Evolutionary conservation across 2,888 invertebrate genomes (phyloP).

Genomic region (Miltochrista miniata): DNA sequence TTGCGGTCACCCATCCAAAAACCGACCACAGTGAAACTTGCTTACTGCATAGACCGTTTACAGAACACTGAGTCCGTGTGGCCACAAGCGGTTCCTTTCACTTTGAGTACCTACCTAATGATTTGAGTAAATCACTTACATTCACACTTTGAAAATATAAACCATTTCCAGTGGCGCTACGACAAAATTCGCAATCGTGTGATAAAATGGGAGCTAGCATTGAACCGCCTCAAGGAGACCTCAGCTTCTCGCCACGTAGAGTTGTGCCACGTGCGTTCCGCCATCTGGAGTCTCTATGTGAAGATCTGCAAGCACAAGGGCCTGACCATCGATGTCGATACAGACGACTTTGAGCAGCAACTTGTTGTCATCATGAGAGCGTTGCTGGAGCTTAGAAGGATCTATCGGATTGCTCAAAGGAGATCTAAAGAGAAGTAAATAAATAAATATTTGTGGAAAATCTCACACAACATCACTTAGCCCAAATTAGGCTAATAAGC

Average conservation of each 20-base stretch:
- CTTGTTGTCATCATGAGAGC: slow-evolving; percentile 85
- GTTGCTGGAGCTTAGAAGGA: slow-evolving; percentile 79
- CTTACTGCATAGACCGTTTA: too few relatives aligned
- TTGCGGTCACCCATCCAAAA: too few relatives aligned
- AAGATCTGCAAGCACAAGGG: slow-evolving; percentile 85
- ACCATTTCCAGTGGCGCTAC: slow-evolving; percentile 74
- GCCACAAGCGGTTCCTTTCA: too few relatives aligned
- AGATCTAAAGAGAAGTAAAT: slow-evolving; percentile 68
- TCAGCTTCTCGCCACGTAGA: slow-evolving; percentile 81
- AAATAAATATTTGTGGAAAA: too few relatives aligned
- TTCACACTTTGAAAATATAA: too few relatives aligned
- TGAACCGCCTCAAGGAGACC: slow-evolving; percentile 84
- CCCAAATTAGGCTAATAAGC: too few relatives aligned
- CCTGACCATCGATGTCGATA: slow-evolving; percentile 63
- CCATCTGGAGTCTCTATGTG: slow-evolving; percentile 85
- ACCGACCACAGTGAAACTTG: too few relatives aligned
- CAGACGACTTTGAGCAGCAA: slow-evolving; percentile 83
- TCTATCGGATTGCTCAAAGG: slow-evolving; percentile 71
- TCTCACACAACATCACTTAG: too few relatives aligned
- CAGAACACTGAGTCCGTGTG: too few relatives aligned
- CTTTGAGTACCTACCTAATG: too few relatives aligned
- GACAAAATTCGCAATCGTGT: slow-evolving; percentile 83
- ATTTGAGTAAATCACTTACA: too few relatives aligned
- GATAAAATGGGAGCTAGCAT: slow-evolving; percentile 84
- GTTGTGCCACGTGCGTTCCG: slow-evolving; percentile 81